phyloP scores from a whole-genome alignment of 2,888 invertebrate genomes.

The Drosophila affinis region DNA sequence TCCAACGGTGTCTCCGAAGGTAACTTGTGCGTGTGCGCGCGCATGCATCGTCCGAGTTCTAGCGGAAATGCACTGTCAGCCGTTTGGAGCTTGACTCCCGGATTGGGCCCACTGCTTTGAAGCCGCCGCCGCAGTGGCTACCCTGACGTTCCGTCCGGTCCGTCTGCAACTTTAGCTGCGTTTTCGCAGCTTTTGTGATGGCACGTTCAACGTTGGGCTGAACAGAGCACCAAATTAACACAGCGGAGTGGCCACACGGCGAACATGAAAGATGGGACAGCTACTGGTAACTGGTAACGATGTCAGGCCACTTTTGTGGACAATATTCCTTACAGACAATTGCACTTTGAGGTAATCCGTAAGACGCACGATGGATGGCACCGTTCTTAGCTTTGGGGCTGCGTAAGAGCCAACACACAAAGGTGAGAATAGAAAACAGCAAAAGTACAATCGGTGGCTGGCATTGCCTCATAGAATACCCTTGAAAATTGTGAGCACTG shows the following conservation, averaged over 20 bases:
- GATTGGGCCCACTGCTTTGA: conserved; percentile 21
- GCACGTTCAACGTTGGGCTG: conserved; percentile 66
- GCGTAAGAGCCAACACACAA: conserved; percentile 49
- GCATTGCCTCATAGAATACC: conserved; percentile 13
- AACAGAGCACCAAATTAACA: conserved; percentile 50
- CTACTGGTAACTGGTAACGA: conserved; percentile 5
- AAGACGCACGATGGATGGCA: conserved; percentile 48
- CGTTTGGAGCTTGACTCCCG: conserved; percentile 15
- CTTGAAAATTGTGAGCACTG: conserved; percentile 10
- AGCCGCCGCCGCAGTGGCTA: conserved; percentile 32
- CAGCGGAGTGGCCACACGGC: conserved; percentile 53
- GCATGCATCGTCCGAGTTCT: conserved; percentile 12
- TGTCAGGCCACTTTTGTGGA: background rate
- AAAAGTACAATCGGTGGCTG: conserved; percentile 26
- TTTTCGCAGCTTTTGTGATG: conserved; percentile 37
- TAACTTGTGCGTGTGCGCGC: conserved; percentile 34
- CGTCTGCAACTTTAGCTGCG: conserved; percentile 6
- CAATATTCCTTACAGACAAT: conserved; percentile 58
- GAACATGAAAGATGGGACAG: conserved; percentile 63
- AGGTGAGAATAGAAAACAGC: conserved; percentile 51
- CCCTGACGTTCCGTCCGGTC: conserved; percentile 13
- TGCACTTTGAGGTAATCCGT: conserved; percentile 54
- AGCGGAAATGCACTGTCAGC: conserved; percentile 73
- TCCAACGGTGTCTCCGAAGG: conserved; percentile 38
- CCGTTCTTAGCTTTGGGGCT: conserved; percentile 51